Conservation (phyloP, 2,888 invertebrate genomes). For the Stenotaenia linearis region DNA sequence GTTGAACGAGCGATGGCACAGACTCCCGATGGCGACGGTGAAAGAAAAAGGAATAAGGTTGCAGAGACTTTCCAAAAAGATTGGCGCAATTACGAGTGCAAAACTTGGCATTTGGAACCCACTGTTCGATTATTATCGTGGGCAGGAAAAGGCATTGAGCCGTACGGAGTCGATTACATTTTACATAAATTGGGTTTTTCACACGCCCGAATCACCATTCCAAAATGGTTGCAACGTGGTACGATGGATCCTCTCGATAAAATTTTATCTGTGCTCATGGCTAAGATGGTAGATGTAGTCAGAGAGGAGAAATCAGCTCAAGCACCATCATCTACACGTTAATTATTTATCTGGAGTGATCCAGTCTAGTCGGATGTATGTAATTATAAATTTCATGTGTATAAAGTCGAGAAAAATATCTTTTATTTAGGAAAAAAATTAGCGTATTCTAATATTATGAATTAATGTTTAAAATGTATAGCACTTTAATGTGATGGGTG, state of each 20-base stretch:
- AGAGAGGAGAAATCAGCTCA: conserved; percentile 5
- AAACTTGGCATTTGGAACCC: conserved; percentile 94
- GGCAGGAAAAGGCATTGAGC: conserved; percentile 95
- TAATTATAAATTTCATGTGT: too few relatives aligned
- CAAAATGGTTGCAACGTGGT: conserved; percentile 98
- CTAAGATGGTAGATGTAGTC: conserved; percentile 39
- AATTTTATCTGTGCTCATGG: conserved; percentile 66
- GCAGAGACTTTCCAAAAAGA: conserved; percentile 60
- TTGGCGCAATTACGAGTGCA: conserved; percentile 84
- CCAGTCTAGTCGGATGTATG: too few relatives aligned
- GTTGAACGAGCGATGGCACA: conserved; percentile 33
- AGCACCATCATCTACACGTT: background rate
- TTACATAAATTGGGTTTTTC: conserved; percentile 94
- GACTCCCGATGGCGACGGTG: conserved; percentile 38
- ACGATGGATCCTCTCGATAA: conserved; percentile 96
- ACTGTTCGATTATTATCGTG: conserved; percentile 65
- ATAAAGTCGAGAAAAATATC: too few relatives aligned
- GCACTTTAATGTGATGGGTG: too few relatives aligned
- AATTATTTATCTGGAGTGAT: too few relatives aligned
- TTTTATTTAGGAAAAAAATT: too few relatives aligned
- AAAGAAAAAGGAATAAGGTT: conserved; percentile 40
- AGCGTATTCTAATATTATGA: too few relatives aligned
- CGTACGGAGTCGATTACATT: conserved; percentile 97
- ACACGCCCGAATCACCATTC: conserved; percentile 96
- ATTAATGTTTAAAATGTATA: too few relatives aligned